Conservation (phyloP, 2,888 invertebrate genomes). For the Euphydryas editha region DNA sequence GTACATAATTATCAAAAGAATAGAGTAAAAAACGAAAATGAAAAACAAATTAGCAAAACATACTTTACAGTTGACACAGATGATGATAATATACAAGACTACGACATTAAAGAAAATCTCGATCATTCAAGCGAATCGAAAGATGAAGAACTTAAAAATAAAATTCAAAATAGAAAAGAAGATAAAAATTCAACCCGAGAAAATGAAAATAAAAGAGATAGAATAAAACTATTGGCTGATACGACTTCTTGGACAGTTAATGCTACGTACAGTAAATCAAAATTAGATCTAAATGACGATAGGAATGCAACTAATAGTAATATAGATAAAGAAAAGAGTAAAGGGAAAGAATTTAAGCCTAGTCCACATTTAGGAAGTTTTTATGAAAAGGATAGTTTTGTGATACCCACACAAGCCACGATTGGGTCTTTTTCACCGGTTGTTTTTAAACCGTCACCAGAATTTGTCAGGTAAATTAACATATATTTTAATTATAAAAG, state of each 20-base stretch:
- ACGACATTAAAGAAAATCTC: neutral
- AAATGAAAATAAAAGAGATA: neutral
- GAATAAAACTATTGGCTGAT: conserved; percentile 4
- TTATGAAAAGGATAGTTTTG: conserved; percentile 70
- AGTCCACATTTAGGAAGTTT: conserved; percentile 78
- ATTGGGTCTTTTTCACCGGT: conserved; percentile 49
- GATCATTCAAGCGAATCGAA: conserved; percentile 12
- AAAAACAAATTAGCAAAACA: neutral
- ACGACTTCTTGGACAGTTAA: conserved; percentile 22
- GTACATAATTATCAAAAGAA: conserved; percentile 32
- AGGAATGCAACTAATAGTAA: conserved; percentile 30
- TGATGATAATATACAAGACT: neutral
- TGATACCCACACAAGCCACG: conserved; percentile 48
- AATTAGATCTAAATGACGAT: conserved; percentile 9
- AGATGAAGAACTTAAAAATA: neutral
- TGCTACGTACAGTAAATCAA: conserved; percentile 24
- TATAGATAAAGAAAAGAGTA: conserved; percentile 42
- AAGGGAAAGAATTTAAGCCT: conserved; percentile 71
- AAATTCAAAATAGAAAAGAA: neutral
- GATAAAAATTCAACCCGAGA: neutral
- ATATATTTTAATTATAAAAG: neutral
- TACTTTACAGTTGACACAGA: conserved; percentile 7
- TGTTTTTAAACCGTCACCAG: conserved; percentile 52
- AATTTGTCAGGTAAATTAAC: conserved; percentile 54
- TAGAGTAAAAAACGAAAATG: conserved; percentile 1